Evolutionary conservation across 2,888 invertebrate species (phyloP), one percentile per base, ranked within the genome.

Genomic region (Hirtodrosophila cameraria): DNA sequence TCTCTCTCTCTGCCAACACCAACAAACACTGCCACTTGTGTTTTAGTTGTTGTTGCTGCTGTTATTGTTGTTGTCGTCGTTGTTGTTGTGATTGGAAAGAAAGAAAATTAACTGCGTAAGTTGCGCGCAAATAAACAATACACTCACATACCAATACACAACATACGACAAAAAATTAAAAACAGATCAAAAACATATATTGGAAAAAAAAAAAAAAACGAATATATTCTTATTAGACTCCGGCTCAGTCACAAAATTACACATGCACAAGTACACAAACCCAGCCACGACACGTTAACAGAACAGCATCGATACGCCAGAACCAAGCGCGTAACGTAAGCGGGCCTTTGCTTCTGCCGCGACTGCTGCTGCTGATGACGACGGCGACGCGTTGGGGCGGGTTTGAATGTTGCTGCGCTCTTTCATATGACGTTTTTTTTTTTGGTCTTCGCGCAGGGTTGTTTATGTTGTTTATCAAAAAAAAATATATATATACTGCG

Each of bases 11-110:
- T 66, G 67, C 67, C 70, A 74, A 74, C 74, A 67, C 70, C 74
- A 70, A 70, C 70, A 67, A 70, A 70, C 70, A 70, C 70, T 73
- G 55, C 61, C 69, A 61, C 74, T 73, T 70, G 74, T 73, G 74
- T 73, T 67, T 67, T 62, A 61, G 53, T 42, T 63, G 74, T 73
- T 70, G 68, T 67, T 69, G 63, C 49, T 68, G 50, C 49, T 73
- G 30, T 33, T 57, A 31, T 63, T 43, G 25, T 38, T 60, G n/a
- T n/a, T n/a, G 53, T 42, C 63, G 74, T 73, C 73, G 68, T 67
- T 69, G 63, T 45, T 68, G 50, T 46, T 73, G 30, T 33, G 49
- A 31, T 63, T 43, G 25, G 33, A 68, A 68, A 61, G 15, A 38
- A 43, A 54, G 50, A 46, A 61, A 71, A 74, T 62, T 46, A 68